Evolutionary conservation across 2,113 vertebrate species (phyloP).

Genomic region (Macrotus californicus): DNA sequence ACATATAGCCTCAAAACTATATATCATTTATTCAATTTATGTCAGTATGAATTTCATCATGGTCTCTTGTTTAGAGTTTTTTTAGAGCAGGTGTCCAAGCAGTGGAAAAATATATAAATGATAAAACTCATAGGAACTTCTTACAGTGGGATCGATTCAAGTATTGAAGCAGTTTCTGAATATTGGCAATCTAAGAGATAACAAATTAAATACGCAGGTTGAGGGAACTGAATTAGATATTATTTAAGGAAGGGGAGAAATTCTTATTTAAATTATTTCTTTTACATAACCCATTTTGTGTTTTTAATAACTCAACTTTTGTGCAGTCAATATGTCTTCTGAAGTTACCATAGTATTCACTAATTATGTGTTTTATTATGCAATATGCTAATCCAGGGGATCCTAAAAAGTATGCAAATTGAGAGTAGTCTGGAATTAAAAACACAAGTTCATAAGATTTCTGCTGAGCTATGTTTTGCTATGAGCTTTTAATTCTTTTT

Average conservation of each 20-base stretch:
- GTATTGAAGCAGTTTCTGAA: not conserved
- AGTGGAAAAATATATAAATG: not conserved
- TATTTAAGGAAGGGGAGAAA: not conserved
- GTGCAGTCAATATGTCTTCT: not conserved
- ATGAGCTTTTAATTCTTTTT: not conserved
- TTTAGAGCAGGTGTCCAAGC: not conserved
- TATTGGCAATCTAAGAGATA: not conserved
- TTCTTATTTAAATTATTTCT: not conserved
- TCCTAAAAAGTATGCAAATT: not conserved
- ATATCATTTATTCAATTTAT: not conserved
- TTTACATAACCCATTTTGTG: not conserved
- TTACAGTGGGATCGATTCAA: not conserved
- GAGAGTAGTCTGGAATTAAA: not conserved
- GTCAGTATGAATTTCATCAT: not conserved
- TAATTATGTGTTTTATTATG: not conserved
- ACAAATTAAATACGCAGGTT: not conserved
- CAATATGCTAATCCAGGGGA: not conserved
- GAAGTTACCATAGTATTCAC: not conserved
- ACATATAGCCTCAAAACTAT: not conserved
- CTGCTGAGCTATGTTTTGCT: not conserved
- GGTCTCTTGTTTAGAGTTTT: not conserved
- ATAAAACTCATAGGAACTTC: not conserved
- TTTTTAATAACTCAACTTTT: not conserved
- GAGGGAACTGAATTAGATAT: not conserved
- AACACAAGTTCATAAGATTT: not conserved